A percentile compares a stretch with the other conserved stretches of the same genome.
phyloP scores from a whole-genome alignment of 2,113 vertebrate species.

The Nematolebias whitei region DNA sequence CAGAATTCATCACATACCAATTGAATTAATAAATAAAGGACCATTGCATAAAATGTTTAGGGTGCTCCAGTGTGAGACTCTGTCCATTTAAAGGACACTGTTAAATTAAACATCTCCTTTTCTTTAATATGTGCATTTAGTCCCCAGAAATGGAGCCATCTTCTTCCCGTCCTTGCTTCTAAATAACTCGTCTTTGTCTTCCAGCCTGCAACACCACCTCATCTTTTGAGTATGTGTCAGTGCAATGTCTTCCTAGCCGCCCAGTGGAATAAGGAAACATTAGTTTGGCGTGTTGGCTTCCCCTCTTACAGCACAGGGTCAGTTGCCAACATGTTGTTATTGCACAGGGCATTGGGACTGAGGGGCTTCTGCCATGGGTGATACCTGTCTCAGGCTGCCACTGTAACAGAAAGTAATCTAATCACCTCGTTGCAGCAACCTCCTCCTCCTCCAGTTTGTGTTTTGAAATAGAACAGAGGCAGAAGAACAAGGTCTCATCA shows the following conservation, averaged over 20 bases:
- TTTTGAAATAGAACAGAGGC: slow-evolving; percentile 62
- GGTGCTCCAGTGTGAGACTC: slow-evolving; percentile 4
- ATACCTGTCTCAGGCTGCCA: slow-evolving; percentile 43
- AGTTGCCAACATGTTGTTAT: slow-evolving; percentile 70
- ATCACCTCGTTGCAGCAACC: slow-evolving; percentile 53
- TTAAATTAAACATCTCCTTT: slow-evolving; percentile 29
- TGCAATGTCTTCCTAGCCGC: slow-evolving; percentile 32
- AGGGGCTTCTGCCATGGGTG: slow-evolving; percentile 46
- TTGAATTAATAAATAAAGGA: slow-evolving; percentile 27
- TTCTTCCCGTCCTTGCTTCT: slow-evolving; percentile 31
- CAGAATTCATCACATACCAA: slow-evolving; percentile 11
- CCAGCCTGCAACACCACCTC: slow-evolving; percentile 13
- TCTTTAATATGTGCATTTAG: slow-evolving; percentile 42
- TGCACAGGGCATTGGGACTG: slow-evolving; percentile 72
- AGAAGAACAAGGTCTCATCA: slow-evolving; percentile 62
- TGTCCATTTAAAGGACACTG: not conserved
- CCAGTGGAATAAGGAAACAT: slow-evolving; percentile 55
- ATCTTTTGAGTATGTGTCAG: slow-evolving; percentile 32
- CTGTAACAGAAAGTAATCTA: slow-evolving; percentile 65
- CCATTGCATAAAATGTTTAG: slow-evolving; percentile 11
- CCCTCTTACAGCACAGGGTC: slow-evolving; percentile 56
- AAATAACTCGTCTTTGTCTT: slow-evolving; percentile 37
- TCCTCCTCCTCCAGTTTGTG: slow-evolving; percentile 35
- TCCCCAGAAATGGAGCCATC: slow-evolving; percentile 29
- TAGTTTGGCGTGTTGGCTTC: slow-evolving; percentile 55